Percentiles rank a stretch among this genome's conserved stretches.
Evolutionary conservation across 2,888 invertebrate genomes (phyloP).

Genomic region (Aspidapion aeneum): DNA sequence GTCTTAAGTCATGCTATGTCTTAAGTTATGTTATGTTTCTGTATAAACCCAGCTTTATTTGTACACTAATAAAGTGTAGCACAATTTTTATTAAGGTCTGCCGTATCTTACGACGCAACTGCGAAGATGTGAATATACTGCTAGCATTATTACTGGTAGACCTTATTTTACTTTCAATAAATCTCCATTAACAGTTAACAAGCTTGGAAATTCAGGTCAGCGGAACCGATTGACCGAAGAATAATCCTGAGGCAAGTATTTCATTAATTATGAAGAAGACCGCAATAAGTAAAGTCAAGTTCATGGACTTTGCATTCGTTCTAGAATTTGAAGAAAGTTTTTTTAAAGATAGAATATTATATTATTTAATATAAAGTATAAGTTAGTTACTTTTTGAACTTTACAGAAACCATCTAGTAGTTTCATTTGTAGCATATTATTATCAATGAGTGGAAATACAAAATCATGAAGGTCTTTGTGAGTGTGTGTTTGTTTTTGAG

Average conservation of each 20-base stretch:
- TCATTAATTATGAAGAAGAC: neutral
- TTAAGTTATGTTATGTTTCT: no score
- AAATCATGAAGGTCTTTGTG: conserved; percentile 2
- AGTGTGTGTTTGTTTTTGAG: conserved; percentile 18
- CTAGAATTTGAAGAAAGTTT: neutral
- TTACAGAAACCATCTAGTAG: neutral
- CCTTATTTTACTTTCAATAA: no score
- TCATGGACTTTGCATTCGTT: neutral
- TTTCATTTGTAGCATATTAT: no score
- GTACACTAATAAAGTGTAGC: no score
- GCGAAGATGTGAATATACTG: no score
- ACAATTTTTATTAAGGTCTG: no score
- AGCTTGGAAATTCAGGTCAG: neutral
- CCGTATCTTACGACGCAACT: no score
- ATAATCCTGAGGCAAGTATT: no score
- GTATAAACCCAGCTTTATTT: no score
- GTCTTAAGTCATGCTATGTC: no score
- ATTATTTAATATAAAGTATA: neutral
- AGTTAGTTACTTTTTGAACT: neutral
- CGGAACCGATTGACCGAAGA: neutral
- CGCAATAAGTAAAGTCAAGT: neutral
- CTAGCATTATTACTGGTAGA: no score
- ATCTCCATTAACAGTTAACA: neutral
- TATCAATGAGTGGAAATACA: neutral
- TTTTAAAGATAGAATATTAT: neutral